These are phyloP conservation scores for Aphidoletes aphidimyza DNA, from an alignment of 2,888 invertebrate species.

Conservation along the genomic window DNA sequence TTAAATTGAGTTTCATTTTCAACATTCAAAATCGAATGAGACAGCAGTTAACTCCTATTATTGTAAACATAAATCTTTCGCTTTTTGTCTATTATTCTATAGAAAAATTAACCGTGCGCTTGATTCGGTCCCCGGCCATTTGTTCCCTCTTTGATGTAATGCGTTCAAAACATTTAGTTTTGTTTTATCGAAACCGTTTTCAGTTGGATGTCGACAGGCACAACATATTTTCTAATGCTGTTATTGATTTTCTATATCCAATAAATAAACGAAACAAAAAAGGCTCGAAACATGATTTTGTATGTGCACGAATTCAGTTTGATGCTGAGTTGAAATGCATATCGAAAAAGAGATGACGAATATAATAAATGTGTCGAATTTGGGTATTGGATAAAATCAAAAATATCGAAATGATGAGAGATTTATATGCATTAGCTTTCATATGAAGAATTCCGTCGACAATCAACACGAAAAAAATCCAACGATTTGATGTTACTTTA, in stretches of 20 bases:
- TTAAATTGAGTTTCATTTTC: constrained; percentile 34
- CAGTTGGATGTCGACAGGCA: neutral
- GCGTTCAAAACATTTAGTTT: neutral
- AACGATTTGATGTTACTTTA: constrained; percentile 2
- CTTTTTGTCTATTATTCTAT: constrained; percentile 7
- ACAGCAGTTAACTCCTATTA: constrained; percentile 21
- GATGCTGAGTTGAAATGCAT: neutral
- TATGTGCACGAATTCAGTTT: neutral
- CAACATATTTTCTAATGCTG: constrained; percentile 6
- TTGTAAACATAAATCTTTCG: constrained; percentile 24
- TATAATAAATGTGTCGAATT: constrained; percentile 36
- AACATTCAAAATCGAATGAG: constrained; percentile 9
- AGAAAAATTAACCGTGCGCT: neutral
- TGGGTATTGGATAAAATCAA: constrained; percentile 4
- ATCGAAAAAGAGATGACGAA: constrained; percentile 13
- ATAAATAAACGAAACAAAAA: constrained; percentile 32
- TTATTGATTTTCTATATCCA: constrained; percentile 34
- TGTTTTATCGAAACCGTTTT: neutral
- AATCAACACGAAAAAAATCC: neutral
- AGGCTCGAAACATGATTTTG: neutral
- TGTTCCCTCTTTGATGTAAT: neutral
- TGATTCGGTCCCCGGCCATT: neutral
- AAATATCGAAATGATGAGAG: constrained; percentile 13
- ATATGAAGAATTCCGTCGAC: constrained; percentile 31
- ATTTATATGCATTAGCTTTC: constrained; percentile 30